Conservation (phyloP, 2,797 vertebrate genomes). For the Takifugu ocellatus region DNA sequence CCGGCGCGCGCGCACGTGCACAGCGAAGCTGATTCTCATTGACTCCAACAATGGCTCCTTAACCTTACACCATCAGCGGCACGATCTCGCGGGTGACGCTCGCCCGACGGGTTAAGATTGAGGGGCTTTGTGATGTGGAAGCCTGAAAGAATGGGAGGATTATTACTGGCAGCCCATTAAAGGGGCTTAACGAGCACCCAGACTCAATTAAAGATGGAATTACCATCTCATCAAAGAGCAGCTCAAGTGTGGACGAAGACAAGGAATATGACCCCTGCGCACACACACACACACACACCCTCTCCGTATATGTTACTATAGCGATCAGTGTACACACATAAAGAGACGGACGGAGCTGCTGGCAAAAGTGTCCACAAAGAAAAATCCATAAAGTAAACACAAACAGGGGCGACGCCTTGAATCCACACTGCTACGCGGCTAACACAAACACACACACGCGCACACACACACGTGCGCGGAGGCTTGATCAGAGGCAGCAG, state of each 20-base stretch:
- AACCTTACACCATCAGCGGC: conserved; percentile 43
- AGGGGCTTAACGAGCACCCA: conserved; percentile 73
- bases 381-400: conserved; percentile 47
- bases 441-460: conserved; percentile 5
- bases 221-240: conserved; percentile 77
- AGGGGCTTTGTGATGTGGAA: conserved; percentile 26
- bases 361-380: conserved; percentile 29
- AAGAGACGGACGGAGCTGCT: conserved; percentile 24
- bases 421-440: conserved; percentile 31
- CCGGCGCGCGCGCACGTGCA: too few relatives aligned
- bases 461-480: conserved; percentile 26
- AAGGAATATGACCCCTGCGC: conserved; percentile 60
- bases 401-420: conserved; percentile 48
- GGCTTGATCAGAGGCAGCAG: conserved; percentile 49
- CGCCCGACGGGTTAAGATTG: not conserved
- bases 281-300: conserved; percentile 16
- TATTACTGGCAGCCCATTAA: conserved; percentile 77
- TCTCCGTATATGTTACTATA: conserved; percentile 30
- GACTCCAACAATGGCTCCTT: conserved; percentile 43
- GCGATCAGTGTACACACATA: conserved; percentile 46
- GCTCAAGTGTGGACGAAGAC: conserved; percentile 68
- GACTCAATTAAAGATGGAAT: conserved; percentile 79
- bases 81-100: too few relatives aligned
- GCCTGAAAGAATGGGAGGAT: conserved; percentile 68
- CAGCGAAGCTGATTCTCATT: conserved; percentile 21